These are phyloP conservation scores for Cerastoderma edule DNA, from an alignment of 2,888 invertebrate species.

Conservation along the genomic window DNA sequence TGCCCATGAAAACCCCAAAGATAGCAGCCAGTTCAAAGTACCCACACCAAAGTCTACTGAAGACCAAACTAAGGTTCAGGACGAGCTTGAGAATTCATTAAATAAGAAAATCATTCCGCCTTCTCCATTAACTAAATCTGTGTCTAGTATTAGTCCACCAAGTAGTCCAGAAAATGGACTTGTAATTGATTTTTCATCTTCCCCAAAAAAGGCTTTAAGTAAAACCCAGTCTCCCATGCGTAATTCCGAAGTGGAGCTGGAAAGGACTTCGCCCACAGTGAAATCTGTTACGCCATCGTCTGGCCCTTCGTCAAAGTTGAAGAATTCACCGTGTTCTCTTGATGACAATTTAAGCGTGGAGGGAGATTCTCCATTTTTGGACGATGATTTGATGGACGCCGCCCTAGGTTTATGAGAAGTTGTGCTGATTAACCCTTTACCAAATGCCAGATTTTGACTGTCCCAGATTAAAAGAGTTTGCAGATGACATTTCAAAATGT, in stretches of 20 bases:
- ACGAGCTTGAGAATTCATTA: constrained; percentile 61
- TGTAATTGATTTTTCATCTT: constrained; percentile 81
- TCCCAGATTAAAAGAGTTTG: neutral
- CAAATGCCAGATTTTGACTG: neutral
- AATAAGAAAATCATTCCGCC: constrained; percentile 51
- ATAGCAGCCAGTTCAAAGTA: constrained; percentile 70
- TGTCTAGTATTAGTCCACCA: constrained; percentile 72
- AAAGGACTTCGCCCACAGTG: neutral
- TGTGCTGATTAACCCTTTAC: constrained; percentile 3
- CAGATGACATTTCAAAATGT: neutral
- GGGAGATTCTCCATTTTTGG: constrained; percentile 86
- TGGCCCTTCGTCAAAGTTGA: constrained; percentile 45
- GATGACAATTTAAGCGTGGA: constrained; percentile 51
- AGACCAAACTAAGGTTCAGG: constrained; percentile 57
- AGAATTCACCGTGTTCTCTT: constrained; percentile 45
- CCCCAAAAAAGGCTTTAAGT: constrained; percentile 56
- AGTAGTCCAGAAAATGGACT: constrained; percentile 83
- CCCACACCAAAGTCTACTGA: constrained; percentile 70
- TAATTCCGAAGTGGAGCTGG: constrained; percentile 48
- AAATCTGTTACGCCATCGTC: constrained; percentile 36
- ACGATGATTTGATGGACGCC: constrained; percentile 96
- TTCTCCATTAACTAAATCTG: constrained; percentile 53
- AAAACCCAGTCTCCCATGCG: constrained; percentile 68
- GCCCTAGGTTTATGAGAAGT: constrained; percentile 86
- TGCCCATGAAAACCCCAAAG: constrained; percentile 34